These are phyloP conservation scores for Cyrtorhinus lividipennis DNA, from an alignment of 1,140 invertebrate genomes.

Conservation along the genomic window DNA sequence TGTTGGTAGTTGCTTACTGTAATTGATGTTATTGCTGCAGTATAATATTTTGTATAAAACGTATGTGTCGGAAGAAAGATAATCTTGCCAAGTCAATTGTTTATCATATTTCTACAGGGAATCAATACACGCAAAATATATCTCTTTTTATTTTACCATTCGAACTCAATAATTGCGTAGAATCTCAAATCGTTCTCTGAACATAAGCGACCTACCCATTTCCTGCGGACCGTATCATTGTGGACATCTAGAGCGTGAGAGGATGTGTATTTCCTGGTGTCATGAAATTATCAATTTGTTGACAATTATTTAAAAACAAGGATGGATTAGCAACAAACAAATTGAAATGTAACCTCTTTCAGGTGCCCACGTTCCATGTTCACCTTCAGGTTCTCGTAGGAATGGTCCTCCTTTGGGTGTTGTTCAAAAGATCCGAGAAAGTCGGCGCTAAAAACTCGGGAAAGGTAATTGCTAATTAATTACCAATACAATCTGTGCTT, in stretches of 20 bases:
- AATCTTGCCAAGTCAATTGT: too few species aligned
- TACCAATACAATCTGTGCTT: too few species aligned
- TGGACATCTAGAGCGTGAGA: background rate
- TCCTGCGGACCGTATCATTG: background rate
- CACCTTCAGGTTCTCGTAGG: constrained; percentile 14
- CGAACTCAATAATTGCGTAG: background rate
- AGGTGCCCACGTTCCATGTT: constrained; percentile 15
- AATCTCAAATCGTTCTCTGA: background rate
- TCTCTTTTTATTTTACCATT: too few species aligned
- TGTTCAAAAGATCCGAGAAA: constrained; percentile 16
- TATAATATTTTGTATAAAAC: too few species aligned
- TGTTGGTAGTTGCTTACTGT: too few species aligned
- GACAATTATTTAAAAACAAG: background rate
- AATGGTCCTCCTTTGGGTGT: constrained; percentile 15
- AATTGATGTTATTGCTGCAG: too few species aligned
- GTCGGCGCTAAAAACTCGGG: background rate
- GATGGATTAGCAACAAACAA: too few species aligned
- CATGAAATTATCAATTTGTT: background rate
- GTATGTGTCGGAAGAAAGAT: too few species aligned
- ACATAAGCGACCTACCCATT: background rate
- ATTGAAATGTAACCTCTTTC: too few species aligned
- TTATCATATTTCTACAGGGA: too few species aligned
- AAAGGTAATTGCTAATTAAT: background rate
- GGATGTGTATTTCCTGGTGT: background rate
- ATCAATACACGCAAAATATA: too few species aligned